Base-by-base conservation (phyloP, 1,140 invertebrate genomes). In the Drosophila setifemur region DNA sequence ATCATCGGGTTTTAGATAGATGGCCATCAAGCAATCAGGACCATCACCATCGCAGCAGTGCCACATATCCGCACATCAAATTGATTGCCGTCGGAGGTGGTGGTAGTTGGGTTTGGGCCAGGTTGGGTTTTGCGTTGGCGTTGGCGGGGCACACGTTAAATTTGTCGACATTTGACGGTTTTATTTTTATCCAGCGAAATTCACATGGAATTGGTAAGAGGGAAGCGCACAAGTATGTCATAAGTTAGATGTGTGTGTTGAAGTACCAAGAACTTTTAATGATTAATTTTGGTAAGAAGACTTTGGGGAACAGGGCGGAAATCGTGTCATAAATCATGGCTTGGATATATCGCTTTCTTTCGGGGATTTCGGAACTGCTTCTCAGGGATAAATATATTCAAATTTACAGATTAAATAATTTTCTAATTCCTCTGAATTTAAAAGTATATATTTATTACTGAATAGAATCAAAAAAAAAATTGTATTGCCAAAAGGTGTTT, bases 1-100 rank as follows among this genome's bases (percentile, higher is more conserved):
- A 88, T 88, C 43, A 72, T 64, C 35, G 37, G 40, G 55, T 87
- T 79, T 79, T 75, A 73, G 64, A 67, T 73, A 76, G 78, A 88
- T 87, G 73, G 60, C 42, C 64, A 87, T 73, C 76, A 28, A 39
- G 54, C 21, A 7, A 52, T 14, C 33, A 19, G n/a, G 14, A 14
- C 42, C 40, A 11, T 14, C 12, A 19, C n/a, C 12, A 66, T 54
- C 40, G 44, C 28, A n/a, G n/a, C 52, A 29, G 49, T 39, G 43
- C 39, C 64, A 74, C 33, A 79, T 52, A 48, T 39, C 53, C 45
- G 73, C 33, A 61, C 31, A 68, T 64, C 43, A 66, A 43, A 60
- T 57, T 44, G 43, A 61, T 69, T 28, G 55, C 35, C 43, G 26
- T 33, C 68, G 61, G 25, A 49, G 37, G 49, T 66, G 44, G 58